Evolutionary conservation across 2,888 invertebrate genomes (phyloP).

Genomic region (Hofmannophila pseudospretella): DNA sequence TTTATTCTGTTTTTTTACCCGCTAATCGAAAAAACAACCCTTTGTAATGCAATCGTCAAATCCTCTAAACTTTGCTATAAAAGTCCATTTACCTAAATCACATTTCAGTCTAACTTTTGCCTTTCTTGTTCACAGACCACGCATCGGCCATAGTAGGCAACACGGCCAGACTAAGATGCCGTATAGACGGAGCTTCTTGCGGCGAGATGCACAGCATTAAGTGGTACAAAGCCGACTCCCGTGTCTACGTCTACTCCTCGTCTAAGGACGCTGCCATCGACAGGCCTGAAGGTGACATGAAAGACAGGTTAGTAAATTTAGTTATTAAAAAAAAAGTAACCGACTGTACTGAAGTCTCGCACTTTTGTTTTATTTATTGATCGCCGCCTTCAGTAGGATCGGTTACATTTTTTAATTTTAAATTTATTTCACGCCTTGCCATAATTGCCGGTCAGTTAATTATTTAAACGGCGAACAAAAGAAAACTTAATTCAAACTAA

Average conservation of each 20-base stretch:
- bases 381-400: too few relatives aligned
- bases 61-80: too few relatives aligned
- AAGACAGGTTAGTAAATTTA: constrained; percentile 78
- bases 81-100: too few relatives aligned
- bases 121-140: constrained; percentile 54
- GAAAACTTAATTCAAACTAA: too few relatives aligned
- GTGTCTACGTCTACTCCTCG: constrained; percentile 88
- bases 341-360: too few relatives aligned
- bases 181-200: constrained; percentile 84
- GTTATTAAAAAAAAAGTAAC: too few relatives aligned
- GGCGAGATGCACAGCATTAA: constrained; percentile 90
- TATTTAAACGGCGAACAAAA: not conserved
- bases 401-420: too few relatives aligned
- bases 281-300: constrained; percentile 83
- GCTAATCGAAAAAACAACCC: too few relatives aligned
- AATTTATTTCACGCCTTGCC: not conserved
- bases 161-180: constrained; percentile 83
- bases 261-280: constrained; percentile 80
- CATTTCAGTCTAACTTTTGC: not conserved
- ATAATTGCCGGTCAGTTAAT: not conserved
- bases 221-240: constrained; percentile 86
- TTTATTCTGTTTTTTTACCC: too few relatives aligned
- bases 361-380: too few relatives aligned
- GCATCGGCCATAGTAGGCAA: constrained; percentile 83
- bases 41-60: too few relatives aligned